Base-by-base conservation (phyloP, 2,113 vertebrate genomes). In the Zingel zingel region DNA sequence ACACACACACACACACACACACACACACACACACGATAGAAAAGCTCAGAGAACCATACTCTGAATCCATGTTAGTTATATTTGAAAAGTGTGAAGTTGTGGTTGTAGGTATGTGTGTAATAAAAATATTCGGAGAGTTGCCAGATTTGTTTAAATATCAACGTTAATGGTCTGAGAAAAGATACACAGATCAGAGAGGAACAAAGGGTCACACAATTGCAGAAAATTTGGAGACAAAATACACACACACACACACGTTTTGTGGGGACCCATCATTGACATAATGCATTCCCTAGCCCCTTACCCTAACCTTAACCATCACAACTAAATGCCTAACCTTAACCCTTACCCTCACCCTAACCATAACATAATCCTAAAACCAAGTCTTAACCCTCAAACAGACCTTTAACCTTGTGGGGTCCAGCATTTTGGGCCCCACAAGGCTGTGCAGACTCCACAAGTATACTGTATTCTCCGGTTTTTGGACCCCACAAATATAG, bases 151-250 rank as follows among this genome's bases (percentile, higher is more conserved):
- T 63, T 59, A 47, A 68, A 27, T 39, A 67, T 47, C 4, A 27
- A 69, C 15, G 56, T 75, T 45, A 64, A 51, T 2, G 3, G 43
- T 33, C 15, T 62, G 16, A 58, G 25, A 16, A 36, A 72, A 62
- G 7, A 73, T 0, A 16, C n/a, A 70, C 15, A 58, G 59, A 63
- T 68, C n/a, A 70, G 13, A 72, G 25, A 82, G 19, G 16, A 51
- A 59, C 11, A 73, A 64, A 79, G 53, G 65, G 67, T 43, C 57
- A 72, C 71, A 85, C 47, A 87, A 74, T 77, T 36, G 50, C 56
- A 73, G 30, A 68, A 12, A 45, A 64, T 54, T 65, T 73, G 8
- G 10, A 67, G 43, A 57, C 6, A 39, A 61, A 43, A 21, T 21
- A 64, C 62, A 45, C 61, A 18, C 51, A 7, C 33, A 64, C 30